These are phyloP conservation scores for Eretmocerus hayati DNA, from an alignment of 2,888 invertebrate species.

Conservation along the genomic window DNA sequence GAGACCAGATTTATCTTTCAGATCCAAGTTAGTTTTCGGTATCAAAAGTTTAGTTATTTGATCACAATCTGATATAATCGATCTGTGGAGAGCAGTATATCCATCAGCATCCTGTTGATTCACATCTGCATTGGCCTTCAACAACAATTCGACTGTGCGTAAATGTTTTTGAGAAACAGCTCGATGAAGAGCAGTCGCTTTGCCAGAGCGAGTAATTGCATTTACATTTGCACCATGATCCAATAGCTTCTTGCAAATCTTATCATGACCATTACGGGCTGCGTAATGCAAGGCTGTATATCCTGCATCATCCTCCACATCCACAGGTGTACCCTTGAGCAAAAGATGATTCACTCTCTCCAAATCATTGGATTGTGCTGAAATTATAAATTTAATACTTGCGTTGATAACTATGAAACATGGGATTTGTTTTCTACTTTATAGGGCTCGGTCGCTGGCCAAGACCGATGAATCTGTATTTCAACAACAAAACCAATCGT, in stretches of 20 bases:
- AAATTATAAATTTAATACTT: background rate
- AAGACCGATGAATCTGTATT: no score
- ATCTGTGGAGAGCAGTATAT: constrained; percentile 73
- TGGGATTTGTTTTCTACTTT: no score
- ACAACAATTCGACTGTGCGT: constrained; percentile 60
- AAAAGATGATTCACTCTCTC: constrained; percentile 58
- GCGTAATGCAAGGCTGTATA: constrained; percentile 89
- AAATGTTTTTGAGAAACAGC: constrained; percentile 67
- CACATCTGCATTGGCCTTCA: constrained; percentile 58
- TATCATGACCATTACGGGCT: constrained; percentile 67
- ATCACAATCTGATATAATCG: constrained; percentile 49
- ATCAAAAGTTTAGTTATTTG: constrained; percentile 60
- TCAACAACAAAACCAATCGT: no score
- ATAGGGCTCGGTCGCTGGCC: no score
- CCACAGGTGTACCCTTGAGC: constrained; percentile 52
- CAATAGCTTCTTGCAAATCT: constrained; percentile 64
- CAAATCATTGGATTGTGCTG: constrained; percentile 70
- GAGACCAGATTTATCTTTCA: constrained; percentile 11
- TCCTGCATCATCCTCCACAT: constrained; percentile 66
- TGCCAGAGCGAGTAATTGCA: constrained; percentile 66
- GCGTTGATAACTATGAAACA: no score
- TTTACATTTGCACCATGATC: constrained; percentile 66
- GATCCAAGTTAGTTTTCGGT: constrained; percentile 35
- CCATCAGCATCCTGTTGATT: constrained; percentile 69
- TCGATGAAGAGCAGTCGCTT: constrained; percentile 75